Evolutionary conservation across 64 coral and sea anemone genomes (phyloP).

Genomic region (Dendrophyllia cribrosa): DNA sequence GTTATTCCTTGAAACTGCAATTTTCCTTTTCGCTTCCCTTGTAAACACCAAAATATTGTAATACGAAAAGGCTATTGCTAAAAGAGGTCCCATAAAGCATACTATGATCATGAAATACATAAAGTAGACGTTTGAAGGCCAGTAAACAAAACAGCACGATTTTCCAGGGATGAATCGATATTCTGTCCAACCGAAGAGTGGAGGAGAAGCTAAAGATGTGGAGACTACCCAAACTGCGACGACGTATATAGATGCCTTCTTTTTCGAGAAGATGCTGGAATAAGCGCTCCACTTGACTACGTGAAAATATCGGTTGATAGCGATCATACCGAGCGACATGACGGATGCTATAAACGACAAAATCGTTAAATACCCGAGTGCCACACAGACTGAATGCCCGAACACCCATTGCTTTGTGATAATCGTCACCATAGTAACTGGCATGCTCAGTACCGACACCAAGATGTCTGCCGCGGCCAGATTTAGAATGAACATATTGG

Average conservation of each 20-base stretch:
- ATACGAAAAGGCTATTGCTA: constrained; percentile 59
- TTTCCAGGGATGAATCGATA: constrained; percentile 47
- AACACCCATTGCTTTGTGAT: no score
- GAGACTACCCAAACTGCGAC: no score
- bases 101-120: background rate
- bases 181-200: background rate
- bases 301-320: no score
- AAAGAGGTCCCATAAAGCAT: no score
- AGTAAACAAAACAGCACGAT: constrained; percentile 76
- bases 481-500: constrained; percentile 49
- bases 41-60: background rate
- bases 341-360: no score
- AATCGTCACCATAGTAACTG: constrained; percentile 57
- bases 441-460: constrained; percentile 2
- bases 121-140: constrained; percentile 73
- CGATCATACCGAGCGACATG: no score
- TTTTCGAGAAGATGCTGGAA: no score
- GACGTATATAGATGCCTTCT: no score
- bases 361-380: no score
- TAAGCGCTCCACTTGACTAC: no score
- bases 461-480: constrained; percentile 69
- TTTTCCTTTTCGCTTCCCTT: background rate
- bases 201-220: no score
- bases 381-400: no score
- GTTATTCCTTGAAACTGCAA: constrained; percentile 16